phyloP scores from a whole-genome alignment of 2,888 invertebrate genomes.

The Aphidoletes aphidimyza region DNA sequence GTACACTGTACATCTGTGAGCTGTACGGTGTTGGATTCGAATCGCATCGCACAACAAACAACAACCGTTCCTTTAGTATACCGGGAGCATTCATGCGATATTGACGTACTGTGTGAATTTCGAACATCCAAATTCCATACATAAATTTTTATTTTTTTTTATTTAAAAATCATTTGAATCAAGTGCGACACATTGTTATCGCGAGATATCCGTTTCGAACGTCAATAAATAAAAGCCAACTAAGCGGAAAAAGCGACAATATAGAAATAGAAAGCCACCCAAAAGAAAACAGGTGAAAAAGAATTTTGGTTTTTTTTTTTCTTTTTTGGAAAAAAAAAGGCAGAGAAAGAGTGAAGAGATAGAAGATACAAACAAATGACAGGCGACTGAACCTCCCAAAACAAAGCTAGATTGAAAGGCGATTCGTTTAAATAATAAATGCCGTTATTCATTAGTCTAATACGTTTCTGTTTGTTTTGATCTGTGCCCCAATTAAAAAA shows the following conservation, averaged over 20 bases:
- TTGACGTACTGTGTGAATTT: constrained; percentile 44
- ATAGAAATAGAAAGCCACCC: background rate
- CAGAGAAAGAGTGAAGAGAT: too few relatives aligned
- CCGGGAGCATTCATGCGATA: constrained; percentile 54
- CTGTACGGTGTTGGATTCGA: background rate
- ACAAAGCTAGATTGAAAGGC: too few relatives aligned
- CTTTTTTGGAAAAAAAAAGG: too few relatives aligned
- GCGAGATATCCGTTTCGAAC: background rate
- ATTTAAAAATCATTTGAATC: too few relatives aligned
- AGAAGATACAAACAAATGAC: too few relatives aligned
- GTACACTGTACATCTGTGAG: constrained; percentile 15
- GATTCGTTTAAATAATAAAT: background rate
- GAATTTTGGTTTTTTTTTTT: too few relatives aligned
- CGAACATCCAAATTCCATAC: too few relatives aligned
- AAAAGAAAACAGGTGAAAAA: too few relatives aligned
- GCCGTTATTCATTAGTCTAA: background rate
- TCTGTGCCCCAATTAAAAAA: background rate
- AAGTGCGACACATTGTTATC: too few relatives aligned
- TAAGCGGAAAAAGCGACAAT: background rate
- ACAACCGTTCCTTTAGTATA: constrained; percentile 42
- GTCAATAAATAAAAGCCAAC: background rate
- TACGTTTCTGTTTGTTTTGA: background rate
- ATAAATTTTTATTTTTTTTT: too few relatives aligned
- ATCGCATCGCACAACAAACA: constrained; percentile 41
- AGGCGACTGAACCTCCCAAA: too few relatives aligned